A percentile compares a stretch with the other conserved stretches of the same genome.
Conservation (phyloP, 2,797 vertebrate genomes). For the Gallinago stenura region DNA sequence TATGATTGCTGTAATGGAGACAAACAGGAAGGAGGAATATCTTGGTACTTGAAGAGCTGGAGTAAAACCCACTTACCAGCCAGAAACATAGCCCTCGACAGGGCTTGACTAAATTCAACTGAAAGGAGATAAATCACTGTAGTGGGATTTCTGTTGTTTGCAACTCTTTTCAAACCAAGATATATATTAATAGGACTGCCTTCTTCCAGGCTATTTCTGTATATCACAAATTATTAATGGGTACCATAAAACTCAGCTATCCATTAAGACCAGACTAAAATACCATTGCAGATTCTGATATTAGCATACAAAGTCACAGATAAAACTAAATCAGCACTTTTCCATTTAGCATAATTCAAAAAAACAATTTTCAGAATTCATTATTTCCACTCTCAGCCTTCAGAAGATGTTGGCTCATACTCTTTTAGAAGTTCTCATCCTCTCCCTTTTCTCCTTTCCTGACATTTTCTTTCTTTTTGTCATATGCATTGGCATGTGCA, state of each 20-base stretch:
- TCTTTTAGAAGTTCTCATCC: neutral
- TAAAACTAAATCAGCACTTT: neutral
- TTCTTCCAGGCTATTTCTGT: slow-evolving; percentile 2
- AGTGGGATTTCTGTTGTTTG: slow-evolving; percentile 42
- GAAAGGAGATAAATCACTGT: slow-evolving; percentile 34
- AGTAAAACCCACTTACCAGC: slow-evolving; percentile 20
- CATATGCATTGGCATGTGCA: accelerated
- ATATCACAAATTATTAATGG: slow-evolving; percentile 7
- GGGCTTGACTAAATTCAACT: slow-evolving; percentile 7
- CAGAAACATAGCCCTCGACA: neutral
- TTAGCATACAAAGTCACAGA: neutral
- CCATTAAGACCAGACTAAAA: slow-evolving; percentile 9
- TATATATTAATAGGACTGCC: neutral
- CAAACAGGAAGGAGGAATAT: slow-evolving; percentile 70
- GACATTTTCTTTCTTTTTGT: neutral
- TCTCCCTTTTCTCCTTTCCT: neutral
- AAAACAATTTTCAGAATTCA: neutral
- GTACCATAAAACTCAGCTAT: neutral
- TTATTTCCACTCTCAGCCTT: neutral
- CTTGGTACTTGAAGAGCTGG: slow-evolving; percentile 18
- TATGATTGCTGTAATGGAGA: slow-evolving; percentile 43
- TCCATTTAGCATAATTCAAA: neutral
- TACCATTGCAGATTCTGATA: neutral
- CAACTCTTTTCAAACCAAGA: slow-evolving; percentile 26
- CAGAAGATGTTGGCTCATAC: neutral